phyloP scores from a whole-genome alignment of 2,113 vertebrate species.

The Cinclus cinclus region DNA sequence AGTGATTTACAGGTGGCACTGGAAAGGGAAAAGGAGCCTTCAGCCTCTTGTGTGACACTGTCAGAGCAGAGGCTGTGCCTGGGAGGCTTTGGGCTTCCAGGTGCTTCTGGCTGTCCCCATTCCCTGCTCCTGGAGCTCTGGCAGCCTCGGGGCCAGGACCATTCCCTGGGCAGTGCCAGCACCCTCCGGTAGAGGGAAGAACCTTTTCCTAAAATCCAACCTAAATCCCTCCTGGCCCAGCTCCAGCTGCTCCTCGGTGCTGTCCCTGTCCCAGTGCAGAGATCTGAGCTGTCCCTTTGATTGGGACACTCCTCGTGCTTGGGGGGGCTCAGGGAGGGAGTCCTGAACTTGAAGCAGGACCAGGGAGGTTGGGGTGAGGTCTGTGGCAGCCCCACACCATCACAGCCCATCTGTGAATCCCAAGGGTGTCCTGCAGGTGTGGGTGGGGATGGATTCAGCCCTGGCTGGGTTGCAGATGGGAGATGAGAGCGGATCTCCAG shows the following conservation, averaged over 20 bases:
- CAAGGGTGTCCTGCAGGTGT: rapidly evolving
- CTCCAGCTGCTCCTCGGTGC: rapidly evolving
- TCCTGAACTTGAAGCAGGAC: rapidly evolving
- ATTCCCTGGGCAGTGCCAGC: neutral
- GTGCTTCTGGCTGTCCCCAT: neutral
- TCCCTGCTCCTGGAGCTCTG: neutral
- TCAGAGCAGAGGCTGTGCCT: neutral
- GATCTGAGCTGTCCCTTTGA: neutral
- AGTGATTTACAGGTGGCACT: neutral
- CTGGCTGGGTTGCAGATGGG: rapidly evolving
- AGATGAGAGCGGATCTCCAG: neutral
- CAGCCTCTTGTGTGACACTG: neutral
- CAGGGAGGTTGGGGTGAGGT: neutral
- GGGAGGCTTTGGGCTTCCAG: neutral
- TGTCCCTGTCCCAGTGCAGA: neutral
- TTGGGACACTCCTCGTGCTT: neutral
- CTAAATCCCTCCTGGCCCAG: neutral
- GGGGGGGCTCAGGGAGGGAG: neutral
- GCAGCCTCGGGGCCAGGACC: neutral
- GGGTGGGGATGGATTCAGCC: neutral
- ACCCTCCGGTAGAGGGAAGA: neutral
- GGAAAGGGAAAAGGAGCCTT: neutral
- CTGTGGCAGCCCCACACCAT: neutral
- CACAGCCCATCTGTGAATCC: rapidly evolving
- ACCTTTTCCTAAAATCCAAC: neutral